Conservation (phyloP, 2,797 vertebrate species). For the Danio jaintianensis region DNA sequence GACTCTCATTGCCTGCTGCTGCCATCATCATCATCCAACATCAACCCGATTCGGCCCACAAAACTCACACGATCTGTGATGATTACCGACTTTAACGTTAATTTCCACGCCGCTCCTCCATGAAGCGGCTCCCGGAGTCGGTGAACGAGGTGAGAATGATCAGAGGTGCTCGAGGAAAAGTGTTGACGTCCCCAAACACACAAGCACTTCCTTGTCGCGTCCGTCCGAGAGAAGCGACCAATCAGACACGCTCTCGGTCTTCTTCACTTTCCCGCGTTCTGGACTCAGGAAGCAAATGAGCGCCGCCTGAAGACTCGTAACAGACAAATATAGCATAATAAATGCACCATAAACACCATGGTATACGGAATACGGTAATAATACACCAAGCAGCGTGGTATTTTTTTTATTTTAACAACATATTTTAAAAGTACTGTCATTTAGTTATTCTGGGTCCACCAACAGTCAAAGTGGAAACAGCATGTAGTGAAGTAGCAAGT, state of each 20-base stretch:
- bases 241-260: slow-evolving; percentile 13
- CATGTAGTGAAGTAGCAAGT: background rate
- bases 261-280: background rate
- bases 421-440: too few relatives aligned
- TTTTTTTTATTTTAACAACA: too few relatives aligned
- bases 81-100: background rate
- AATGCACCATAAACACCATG: background rate
- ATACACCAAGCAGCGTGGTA: too few relatives aligned
- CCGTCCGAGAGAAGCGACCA: background rate
- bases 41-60: slow-evolving; percentile 35
- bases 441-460: too few relatives aligned
- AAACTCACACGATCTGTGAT: slow-evolving; percentile 13
- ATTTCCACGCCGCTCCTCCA: slow-evolving; percentile 5
- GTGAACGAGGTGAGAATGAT: background rate
- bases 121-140: background rate
- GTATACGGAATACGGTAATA: too few relatives aligned
- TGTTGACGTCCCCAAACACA: slow-evolving; percentile 36
- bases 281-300: background rate
- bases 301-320: background rate
- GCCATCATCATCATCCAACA: slow-evolving; percentile 61
- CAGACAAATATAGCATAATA: background rate
- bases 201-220: slow-evolving; percentile 54
- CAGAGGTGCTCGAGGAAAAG: background rate
- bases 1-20: slow-evolving; percentile 63
- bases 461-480: background rate